Conservation (phyloP, 2,888 invertebrate genomes). For the Panopea generosa region DNA sequence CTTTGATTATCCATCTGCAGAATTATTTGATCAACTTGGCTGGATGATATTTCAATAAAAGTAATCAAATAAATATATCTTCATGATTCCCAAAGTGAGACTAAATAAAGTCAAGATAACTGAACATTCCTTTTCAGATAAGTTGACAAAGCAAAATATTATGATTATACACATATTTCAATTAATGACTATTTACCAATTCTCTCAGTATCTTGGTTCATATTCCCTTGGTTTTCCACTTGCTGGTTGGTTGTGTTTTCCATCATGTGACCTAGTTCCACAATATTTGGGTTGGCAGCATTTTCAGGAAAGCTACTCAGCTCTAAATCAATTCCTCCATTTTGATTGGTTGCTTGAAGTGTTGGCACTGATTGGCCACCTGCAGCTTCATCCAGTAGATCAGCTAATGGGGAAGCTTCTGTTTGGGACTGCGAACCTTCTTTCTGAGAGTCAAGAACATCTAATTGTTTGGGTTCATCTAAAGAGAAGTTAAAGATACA, state of each 20-base stretch:
- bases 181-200: conserved; percentile 17
- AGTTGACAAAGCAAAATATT: no score
- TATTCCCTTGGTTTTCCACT: conserved; percentile 16
- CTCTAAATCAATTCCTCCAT: conserved; percentile 49
- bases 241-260: conserved; percentile 25
- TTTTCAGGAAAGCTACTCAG: conserved; percentile 42
- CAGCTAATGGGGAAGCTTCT: conserved; percentile 40
- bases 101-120: no score
- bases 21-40: no score
- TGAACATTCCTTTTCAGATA: no score
- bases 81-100: no score
- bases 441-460: conserved; percentile 20
- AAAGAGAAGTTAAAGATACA: no score
- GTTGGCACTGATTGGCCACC: conserved; percentile 49
- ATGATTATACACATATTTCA: no score
- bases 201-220: conserved; percentile 13
- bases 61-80: no score
- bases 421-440: conserved; percentile 20
- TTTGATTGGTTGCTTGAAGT: conserved; percentile 39
- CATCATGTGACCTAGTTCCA: conserved; percentile 43
- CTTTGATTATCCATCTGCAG: no score
- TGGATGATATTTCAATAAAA: no score
- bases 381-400: conserved; percentile 53
- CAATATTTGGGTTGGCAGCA: conserved; percentile 24
- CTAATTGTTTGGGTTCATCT: conserved; percentile 45